These are phyloP conservation scores for Opisthograptis luteolata DNA, from an alignment of 2,888 invertebrate species.

Conservation along the genomic window DNA sequence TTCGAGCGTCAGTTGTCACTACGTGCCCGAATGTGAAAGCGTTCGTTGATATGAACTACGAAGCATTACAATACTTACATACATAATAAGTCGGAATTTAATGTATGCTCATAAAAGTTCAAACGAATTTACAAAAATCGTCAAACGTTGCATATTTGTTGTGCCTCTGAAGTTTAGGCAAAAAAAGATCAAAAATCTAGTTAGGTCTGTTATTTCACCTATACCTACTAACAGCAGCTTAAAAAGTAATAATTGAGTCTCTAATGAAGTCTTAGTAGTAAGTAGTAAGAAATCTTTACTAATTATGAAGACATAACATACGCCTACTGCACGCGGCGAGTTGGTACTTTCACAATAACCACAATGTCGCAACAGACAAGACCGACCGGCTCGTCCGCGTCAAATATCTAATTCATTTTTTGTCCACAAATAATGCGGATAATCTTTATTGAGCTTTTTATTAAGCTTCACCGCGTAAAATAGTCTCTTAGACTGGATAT, in stretches of 20 bases:
- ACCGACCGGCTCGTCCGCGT: constrained; percentile 23
- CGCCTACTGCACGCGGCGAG: constrained; percentile 19
- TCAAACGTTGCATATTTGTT: constrained; percentile 11
- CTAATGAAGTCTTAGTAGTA: constrained; percentile 18
- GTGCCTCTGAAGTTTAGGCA: too few relatives aligned
- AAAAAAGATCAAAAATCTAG: not conserved
- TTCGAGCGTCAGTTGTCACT: too few relatives aligned
- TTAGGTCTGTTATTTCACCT: not conserved
- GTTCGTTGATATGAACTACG: not conserved
- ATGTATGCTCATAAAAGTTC: constrained; percentile 13
- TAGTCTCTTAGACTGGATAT: constrained; percentile 34
- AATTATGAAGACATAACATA: constrained; percentile 16
- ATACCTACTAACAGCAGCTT: not conserved
- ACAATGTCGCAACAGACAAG: constrained; percentile 16
- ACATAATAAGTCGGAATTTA: constrained; percentile 21
- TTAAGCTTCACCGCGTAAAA: constrained; percentile 32
- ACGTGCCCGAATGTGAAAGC: not conserved
- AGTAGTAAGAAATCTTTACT: too few relatives aligned
- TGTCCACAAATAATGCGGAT: constrained; percentile 32
- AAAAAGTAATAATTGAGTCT: constrained; percentile 6
- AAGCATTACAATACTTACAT: constrained; percentile 20
- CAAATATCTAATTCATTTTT: constrained; percentile 29
- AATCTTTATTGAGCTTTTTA: constrained; percentile 35
- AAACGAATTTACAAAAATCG: constrained; percentile 14
- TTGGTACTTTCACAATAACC: constrained; percentile 31